Evolutionary conservation across 2,888 invertebrate species (phyloP), one percentile per base, ranked within the genome.

Genomic region (Anoplius nigerrimus): DNA sequence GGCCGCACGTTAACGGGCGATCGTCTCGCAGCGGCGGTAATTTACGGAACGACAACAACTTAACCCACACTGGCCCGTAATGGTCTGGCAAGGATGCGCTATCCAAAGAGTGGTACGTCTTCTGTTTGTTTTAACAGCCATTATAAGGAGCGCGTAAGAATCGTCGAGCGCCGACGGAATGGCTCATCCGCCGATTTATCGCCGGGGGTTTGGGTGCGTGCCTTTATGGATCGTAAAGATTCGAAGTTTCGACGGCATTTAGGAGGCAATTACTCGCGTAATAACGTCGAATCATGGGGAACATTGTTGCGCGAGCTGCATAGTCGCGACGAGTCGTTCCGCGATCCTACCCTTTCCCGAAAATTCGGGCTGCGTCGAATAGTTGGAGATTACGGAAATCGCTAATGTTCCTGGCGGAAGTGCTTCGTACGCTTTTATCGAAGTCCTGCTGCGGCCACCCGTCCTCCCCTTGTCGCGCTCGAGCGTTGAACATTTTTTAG

Each of bases 171-270:
- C 53, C 58, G 69, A 54, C 72, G 83, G 83, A 79, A 85, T 82
- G 81, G 75, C 82, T 81, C 82, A 81, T 83, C 79, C 65, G 62
- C 72, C 78, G 74, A 84, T 85, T 85, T 85, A 85, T 84, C 80
- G 78, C 55, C n/a, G 64, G 60, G n/a, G 20, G 52, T 71, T 72
- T 43, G 66, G 62, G 65, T 73, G 79, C 72, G 70, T 66, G 69
- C 66, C 72, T 84, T 85, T 85, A 85, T 85, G 81, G 83, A 79
- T 76, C 85, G 77, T 85, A 85, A 85, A 84, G 76, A 82, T 76
- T 72, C 71, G 58, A 78, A 80, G 75, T 82, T 79, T 82, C 78
- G 76, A 74, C 80, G 75, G 73, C 72, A 70, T 72, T 78, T 75
- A 75, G 75, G 58, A 76, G 73, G 82, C 81, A 83, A 82, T 84